Evolutionary conservation across 2,888 invertebrate species (phyloP).

Genomic region (Harmothoe impar): DNA sequence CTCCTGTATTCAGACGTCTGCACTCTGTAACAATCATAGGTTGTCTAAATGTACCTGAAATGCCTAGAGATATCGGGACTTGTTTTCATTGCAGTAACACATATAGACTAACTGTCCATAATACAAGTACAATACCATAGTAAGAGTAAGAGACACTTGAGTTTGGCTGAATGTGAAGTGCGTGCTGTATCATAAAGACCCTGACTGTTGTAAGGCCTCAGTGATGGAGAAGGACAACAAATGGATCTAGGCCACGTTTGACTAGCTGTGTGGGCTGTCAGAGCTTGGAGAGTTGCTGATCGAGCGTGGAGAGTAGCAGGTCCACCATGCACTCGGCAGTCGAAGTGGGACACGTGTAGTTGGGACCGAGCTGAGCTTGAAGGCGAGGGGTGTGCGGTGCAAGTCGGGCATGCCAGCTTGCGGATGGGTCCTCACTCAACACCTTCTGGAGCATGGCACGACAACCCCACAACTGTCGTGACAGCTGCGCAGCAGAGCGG

Average conservation of each 20-base stretch:
- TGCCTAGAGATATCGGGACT: constrained; percentile 27
- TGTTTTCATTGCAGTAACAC: background rate
- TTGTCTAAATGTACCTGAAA: background rate
- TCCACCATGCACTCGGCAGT: constrained; percentile 69
- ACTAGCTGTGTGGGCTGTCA: constrained; percentile 36
- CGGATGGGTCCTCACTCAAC: constrained; percentile 67
- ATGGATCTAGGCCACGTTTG: background rate
- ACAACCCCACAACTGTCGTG: constrained; percentile 62
- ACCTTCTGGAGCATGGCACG: constrained; percentile 61
- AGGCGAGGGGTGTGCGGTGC: constrained; percentile 66
- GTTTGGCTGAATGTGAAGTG: constrained; percentile 55
- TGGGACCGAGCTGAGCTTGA: constrained; percentile 65
- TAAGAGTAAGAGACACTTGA: constrained; percentile 54
- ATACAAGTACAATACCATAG: constrained; percentile 11
- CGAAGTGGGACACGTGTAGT: constrained; percentile 67
- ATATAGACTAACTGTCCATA: background rate
- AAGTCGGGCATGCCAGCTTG: constrained; percentile 70
- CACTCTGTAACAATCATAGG: background rate
- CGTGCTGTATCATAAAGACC: constrained; percentile 39
- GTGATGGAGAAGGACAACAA: constrained; percentile 32
- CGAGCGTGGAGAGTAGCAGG: constrained; percentile 68
- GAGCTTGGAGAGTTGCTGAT: constrained; percentile 64
- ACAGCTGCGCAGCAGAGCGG: constrained; percentile 41
- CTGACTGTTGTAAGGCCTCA: constrained; percentile 50
- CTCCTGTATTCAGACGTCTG: background rate